Base-by-base conservation (phyloP, 2,113 vertebrate genomes). In the Trochalopteron elliotii region DNA sequence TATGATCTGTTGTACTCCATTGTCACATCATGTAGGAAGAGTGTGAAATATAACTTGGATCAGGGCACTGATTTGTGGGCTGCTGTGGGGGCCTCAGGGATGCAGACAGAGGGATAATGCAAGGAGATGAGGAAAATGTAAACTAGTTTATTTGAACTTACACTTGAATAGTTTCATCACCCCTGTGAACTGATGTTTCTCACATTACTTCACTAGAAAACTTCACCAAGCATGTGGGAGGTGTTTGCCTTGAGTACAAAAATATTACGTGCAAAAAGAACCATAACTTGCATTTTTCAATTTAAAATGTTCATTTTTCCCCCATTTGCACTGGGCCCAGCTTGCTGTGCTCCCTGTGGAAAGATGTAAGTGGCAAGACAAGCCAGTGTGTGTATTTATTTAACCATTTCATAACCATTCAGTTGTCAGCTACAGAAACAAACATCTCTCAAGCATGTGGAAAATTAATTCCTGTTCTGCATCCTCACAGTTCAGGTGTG, bases 21-120 rank as follows among this genome's bases (percentile, higher is more conserved):
- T 60, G 42, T 30, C n/a, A 20, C 5, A 11, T 0, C 0, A 4
- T 27, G 18, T 11, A 9, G 57, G 37, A 53, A 56, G 31, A 2
- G 2, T 30, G 31, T 68, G 56, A 52, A 47, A 3, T 10, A 6
- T 10, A n/a, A 44, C 25, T 24, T 22, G 53, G 15, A 12, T 31
- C 20, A 13, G 56, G 47, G 15, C 17, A n/a, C 27, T 52, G 70
- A 16, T 69, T 40, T 65, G 25, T 23, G 45, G 83, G 60, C 83
- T 80, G 53, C 67, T 56, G 0, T 37, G 64, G 55, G 30, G 52
- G 11, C n/a, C n/a, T 55, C 37, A 3, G 80, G 28, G 61, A 17
- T 56, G 40, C 56, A 68, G 75, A 53, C 44, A 68, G 47, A 64
- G 76, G 31, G 68, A n/a, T 44, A 60, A 31, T 40, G 42, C 49